Evolutionary conservation across 1,140 invertebrate genomes (phyloP), one percentile per base, ranked within the genome.

Genomic region (Scaptomyza montana): DNA sequence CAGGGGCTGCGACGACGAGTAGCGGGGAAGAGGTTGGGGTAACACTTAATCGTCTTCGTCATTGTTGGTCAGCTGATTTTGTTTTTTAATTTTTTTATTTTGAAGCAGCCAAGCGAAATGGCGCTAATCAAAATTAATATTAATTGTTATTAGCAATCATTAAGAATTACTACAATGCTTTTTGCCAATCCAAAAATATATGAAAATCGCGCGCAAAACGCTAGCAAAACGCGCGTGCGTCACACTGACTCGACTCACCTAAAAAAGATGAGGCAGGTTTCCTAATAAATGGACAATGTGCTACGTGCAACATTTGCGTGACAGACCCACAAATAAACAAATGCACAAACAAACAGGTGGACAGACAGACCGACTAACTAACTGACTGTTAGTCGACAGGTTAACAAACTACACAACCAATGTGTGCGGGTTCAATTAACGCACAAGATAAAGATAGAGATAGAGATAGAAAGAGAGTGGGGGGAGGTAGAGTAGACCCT

Each of bases 341-440:
- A 25, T 16, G 16, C 16, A 16, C 21, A 25, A 25, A 25, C 55
- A 41, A 45, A 57, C 55, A 57, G 41, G 41, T 45, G 16, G 21
- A 25, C 21, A 2, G 21, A 25, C 33, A 7, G 19, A 25, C 21
- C 21, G 21, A 25, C 33, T 12, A 12, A 43, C 33, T 12, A 59
- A 59, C 41, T 30, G 39, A 59, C 55, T 19, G 45, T 9, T 36
- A 9, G 33, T 36, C 33, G 33, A 53, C 75, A 71, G 60, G 28
- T 46, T 57, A 74, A 84, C 80, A 84, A 79, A 85, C 76, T 79
- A 65, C 36, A 76, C 71, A 80, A 77, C 65, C 67, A 78, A 86
- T 79, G 73, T 89, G 78, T 87, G 84, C 84, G 82, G 77, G 79
- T 89, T 89, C 85, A 89, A 89, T 89, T 89, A 89, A 89, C 85